Conservation (phyloP, 2,888 invertebrate genomes). For the Agrotis clavis region DNA sequence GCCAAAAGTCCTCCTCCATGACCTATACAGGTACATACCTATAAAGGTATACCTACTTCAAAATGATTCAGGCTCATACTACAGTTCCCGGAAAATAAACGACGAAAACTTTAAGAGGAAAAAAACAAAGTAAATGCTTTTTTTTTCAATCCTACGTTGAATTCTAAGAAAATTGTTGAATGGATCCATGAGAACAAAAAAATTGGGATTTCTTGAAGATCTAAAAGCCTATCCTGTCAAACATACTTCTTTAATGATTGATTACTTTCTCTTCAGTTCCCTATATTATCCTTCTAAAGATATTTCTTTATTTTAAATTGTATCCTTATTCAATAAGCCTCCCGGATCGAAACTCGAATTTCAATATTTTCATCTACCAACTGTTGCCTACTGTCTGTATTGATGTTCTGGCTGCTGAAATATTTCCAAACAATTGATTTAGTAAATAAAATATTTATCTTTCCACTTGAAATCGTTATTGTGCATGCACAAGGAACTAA, state of each 20-base stretch:
- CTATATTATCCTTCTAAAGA: neutral
- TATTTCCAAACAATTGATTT: conserved; percentile 18
- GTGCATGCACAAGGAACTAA: neutral
- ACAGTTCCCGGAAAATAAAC: too few species aligned
- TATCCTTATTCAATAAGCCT: conserved; percentile 29
- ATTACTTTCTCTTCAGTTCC: neutral
- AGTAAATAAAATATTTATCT: conserved; percentile 18
- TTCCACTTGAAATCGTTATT: conserved; percentile 21
- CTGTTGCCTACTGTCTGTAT: conserved; percentile 36
- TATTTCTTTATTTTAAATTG: conserved; percentile 18
- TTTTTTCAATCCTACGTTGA: neutral
- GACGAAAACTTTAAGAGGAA: too few species aligned
- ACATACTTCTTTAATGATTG: neutral
- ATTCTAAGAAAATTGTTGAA: conserved; percentile 36
- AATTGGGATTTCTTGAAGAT: neutral
- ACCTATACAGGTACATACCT: too few species aligned
- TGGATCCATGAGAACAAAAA: conserved; percentile 4
- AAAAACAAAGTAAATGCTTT: too few species aligned
- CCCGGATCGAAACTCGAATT: conserved; percentile 52
- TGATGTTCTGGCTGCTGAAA: conserved; percentile 24
- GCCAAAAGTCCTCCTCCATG: too few species aligned
- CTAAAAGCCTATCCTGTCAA: neutral
- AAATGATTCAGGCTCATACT: too few species aligned
- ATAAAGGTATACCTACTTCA: too few species aligned
- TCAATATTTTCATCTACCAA: conserved; percentile 47